Base-by-base conservation (phyloP, 2,888 invertebrate species). In the Drosophila rubida region DNA sequence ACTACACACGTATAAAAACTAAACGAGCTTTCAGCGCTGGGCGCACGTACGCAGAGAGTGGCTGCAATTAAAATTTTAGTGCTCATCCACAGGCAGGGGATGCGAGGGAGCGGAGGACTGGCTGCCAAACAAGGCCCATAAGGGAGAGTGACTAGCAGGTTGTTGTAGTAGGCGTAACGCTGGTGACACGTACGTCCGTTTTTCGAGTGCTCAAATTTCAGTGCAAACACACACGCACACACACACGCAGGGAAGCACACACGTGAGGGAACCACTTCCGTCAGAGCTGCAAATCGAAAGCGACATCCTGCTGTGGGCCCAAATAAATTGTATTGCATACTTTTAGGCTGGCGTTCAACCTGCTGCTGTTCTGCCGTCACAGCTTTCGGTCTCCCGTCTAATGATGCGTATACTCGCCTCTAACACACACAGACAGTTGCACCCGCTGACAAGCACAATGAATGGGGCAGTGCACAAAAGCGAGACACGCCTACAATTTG, bases 11-110 rank as follows among this genome's bases (percentile, higher is more conserved):
- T 62, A 86, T 83, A 83, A 83, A 86, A 87, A 78, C 71, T 71
- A 87, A 87, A 81, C 87, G 85, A 80, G 78, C 78, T 80, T 71
- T 65, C 78, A 68, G 66, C 66, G 48, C 59, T 50, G 70, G 54
- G 54, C 70, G 55, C 85, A 87, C 82, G 87, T 87, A 78, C 85
- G 58, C 65, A 48, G 65, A 59, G 78, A 81, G 75, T 83, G 57
- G 65, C 85, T 82, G 83, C 88, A 84, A 84, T 84, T 84, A 84
- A 84, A 87, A 85, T 87, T 82, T 82, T 80, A 87, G 68, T 85
- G 78, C 66, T 75, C 48, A 50, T 45, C 64, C 57, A 59, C 60
- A 32, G 13, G 51, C 44, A 35, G 53, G 25, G 45, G 23, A 5
- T 4, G 22, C 5, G 5, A 14, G 42, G 11, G 27, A 4, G 14